These are phyloP conservation scores for Agonopterix alstromeriana DNA, from an alignment of 2,888 invertebrate genomes.

Conservation along the genomic window DNA sequence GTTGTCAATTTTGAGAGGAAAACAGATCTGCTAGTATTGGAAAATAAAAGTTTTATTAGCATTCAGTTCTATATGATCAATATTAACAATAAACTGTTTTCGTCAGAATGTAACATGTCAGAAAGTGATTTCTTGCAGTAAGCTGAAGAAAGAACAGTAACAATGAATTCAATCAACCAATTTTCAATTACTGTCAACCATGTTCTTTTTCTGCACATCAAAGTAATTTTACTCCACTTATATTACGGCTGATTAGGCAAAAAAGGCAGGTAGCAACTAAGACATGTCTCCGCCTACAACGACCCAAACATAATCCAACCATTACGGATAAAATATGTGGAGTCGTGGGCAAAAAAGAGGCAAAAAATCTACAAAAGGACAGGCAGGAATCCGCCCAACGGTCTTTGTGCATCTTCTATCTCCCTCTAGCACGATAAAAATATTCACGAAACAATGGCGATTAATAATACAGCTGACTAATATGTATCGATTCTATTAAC, in stretches of 20 bases:
- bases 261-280: background rate
- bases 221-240: background rate
- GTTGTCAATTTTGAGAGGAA: too few species aligned
- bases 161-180: too few species aligned
- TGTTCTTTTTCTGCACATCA: slow-evolving; percentile 1
- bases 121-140: too few species aligned
- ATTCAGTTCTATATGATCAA: too few species aligned
- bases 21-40: too few species aligned
- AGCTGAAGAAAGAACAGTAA: too few species aligned
- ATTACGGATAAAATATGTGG: slow-evolving; percentile 2
- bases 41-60: too few species aligned
- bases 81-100: too few species aligned
- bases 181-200: background rate
- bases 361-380: slow-evolving; percentile 48
- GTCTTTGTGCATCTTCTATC: slow-evolving; percentile 52
- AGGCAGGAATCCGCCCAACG: slow-evolving; percentile 51
- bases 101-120: too few species aligned
- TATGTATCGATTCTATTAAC: slow-evolving; percentile 10
- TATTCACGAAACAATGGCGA: slow-evolving; percentile 64
- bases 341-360: slow-evolving; percentile 1
- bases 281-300: background rate
- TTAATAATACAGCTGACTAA: slow-evolving; percentile 52
- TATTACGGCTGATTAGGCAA: background rate
- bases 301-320: slow-evolving; percentile 2
- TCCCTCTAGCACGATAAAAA: slow-evolving; percentile 65